Evolutionary conservation across 2,113 vertebrate species (phyloP).

Genomic region (Seriola aureovittata): DNA sequence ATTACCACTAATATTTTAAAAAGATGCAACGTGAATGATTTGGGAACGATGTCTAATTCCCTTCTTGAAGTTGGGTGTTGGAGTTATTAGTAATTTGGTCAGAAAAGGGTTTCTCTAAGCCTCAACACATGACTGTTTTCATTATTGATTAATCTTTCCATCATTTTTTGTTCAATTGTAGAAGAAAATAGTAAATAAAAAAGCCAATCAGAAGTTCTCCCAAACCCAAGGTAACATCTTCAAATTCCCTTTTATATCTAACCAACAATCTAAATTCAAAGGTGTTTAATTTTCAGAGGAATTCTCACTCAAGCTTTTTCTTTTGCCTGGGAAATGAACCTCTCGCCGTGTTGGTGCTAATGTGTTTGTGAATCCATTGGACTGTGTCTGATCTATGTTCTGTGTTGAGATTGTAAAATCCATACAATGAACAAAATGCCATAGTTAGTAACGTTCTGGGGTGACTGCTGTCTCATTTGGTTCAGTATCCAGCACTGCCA

Average conservation of each 20-base stretch:
- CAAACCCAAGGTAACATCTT: too few species aligned
- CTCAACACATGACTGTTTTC: background rate
- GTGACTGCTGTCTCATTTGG: conserved; percentile 20
- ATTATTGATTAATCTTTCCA: background rate
- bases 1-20: background rate
- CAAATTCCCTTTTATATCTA: too few species aligned
- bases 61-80: background rate
- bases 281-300: too few species aligned
- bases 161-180: background rate
- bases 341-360: background rate
- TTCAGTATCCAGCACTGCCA: conserved; percentile 51
- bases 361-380: background rate
- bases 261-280: background rate
- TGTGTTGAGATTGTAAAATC: background rate
- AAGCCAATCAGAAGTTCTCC: too few species aligned
- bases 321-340: background rate
- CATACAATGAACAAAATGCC: background rate
- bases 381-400: background rate
- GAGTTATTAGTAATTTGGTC: too few species aligned
- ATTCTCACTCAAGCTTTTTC: too few species aligned
- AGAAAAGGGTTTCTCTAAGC: too few species aligned
- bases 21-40: background rate
- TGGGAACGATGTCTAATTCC: background rate
- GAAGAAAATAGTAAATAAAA: background rate
- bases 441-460: background rate